phyloP scores from a whole-genome alignment of 2,113 vertebrate genomes.

The Mustelus asterias region DNA sequence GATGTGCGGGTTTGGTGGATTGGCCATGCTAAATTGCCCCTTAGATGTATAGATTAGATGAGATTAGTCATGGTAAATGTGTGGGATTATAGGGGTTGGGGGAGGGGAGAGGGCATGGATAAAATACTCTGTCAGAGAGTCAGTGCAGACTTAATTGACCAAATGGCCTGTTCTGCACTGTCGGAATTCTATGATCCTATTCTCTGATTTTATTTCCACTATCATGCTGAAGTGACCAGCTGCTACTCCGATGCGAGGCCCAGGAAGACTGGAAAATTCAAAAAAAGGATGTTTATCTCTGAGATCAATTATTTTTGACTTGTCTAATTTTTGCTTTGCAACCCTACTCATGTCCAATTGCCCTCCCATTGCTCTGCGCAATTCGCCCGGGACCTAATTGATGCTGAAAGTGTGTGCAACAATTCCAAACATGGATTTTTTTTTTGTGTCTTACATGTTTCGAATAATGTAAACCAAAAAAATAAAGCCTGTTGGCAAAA shows the following conservation, averaged over 20 bases:
- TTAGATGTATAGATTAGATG: too few relatives aligned
- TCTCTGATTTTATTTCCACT: too few relatives aligned
- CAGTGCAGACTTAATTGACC: too few relatives aligned
- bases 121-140: too few relatives aligned
- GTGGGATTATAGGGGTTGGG: too few relatives aligned
- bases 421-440: background rate
- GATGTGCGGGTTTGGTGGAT: too few relatives aligned
- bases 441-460: background rate
- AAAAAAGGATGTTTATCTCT: background rate
- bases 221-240: background rate
- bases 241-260: background rate
- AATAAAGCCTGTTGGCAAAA: background rate
- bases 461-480: background rate
- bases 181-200: too few relatives aligned
- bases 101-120: too few relatives aligned
- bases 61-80: too few relatives aligned
- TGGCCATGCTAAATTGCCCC: too few relatives aligned
- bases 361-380: background rate
- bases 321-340: background rate
- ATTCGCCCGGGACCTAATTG: background rate
- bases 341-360: background rate
- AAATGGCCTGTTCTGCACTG: too few relatives aligned
- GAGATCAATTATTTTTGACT: background rate
- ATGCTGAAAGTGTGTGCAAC: background rate
- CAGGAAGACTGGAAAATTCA: background rate